Percentiles rank a stretch among this genome's conserved stretches.
These are phyloP conservation scores for Zoanthus gigantus DNA, from an alignment of 92 coral and sea anemone genomes.

Conservation along the genomic window DNA sequence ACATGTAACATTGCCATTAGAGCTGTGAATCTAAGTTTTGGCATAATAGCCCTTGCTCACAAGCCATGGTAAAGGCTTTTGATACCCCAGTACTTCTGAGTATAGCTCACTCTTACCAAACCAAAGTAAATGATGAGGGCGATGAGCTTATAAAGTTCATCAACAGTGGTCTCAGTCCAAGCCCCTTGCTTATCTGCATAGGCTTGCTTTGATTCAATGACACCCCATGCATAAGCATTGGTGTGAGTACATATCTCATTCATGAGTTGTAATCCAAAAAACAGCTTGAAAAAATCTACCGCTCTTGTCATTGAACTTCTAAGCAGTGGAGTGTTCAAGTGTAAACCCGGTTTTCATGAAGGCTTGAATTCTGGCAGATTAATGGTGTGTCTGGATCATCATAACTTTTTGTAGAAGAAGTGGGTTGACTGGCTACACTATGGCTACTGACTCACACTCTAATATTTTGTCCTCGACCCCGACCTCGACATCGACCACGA, in stretches of 20 bases:
- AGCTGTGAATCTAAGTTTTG: conserved; percentile 51
- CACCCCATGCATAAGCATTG: conserved; percentile 65
- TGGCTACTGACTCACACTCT: conserved; percentile 14
- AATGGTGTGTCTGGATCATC: conserved; percentile 61
- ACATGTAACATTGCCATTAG: conserved; percentile 75
- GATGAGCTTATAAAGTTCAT: conserved; percentile 70
- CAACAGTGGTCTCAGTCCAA: conserved; percentile 69
- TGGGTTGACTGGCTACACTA: conserved; percentile 36
- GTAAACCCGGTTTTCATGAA: conserved; percentile 62
- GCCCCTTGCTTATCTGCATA: conserved; percentile 22
- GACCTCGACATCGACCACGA: conserved; percentile 17
- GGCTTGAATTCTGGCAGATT: conserved; percentile 71
- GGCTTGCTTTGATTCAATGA: conserved; percentile 35
- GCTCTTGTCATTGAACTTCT: conserved; percentile 71
- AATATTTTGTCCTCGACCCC: background rate
- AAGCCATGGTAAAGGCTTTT: conserved; percentile 78
- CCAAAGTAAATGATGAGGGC: conserved; percentile 70
- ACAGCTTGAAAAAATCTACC: conserved; percentile 69
- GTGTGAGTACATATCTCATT: conserved; percentile 61
- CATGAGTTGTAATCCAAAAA: conserved; percentile 66
- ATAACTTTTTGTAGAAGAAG: conserved; percentile 50
- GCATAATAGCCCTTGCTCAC: conserved; percentile 73
- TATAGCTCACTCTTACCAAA: conserved; percentile 57
- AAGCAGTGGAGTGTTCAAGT: conserved; percentile 50
- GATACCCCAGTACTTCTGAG: conserved; percentile 76